A percentile compares a stretch with the other conserved stretches of the same genome.
Evolutionary conservation across 2,113 vertebrate species (phyloP).

Genomic region (Sapayoa aenigma): DNA sequence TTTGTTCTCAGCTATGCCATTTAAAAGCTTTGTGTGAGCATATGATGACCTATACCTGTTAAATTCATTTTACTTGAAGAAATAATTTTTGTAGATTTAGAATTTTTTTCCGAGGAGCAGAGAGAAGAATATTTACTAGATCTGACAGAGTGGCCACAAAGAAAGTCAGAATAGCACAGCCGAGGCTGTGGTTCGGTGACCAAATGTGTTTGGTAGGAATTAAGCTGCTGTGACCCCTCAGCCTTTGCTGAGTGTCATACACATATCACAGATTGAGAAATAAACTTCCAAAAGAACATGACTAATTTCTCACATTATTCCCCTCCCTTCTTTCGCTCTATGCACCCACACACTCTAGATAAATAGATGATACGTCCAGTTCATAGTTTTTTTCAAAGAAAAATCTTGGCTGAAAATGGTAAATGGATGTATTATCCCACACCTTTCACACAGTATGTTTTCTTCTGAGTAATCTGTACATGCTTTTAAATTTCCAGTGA

Average conservation of each 20-base stretch:
- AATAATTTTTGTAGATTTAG: background rate
- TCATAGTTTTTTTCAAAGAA: conserved; percentile 26
- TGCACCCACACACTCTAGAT: background rate
- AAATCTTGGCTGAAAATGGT: conserved; percentile 34
- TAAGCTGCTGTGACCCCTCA: background rate
- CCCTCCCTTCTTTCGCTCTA: background rate
- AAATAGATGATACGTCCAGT: background rate
- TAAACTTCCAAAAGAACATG: conserved; percentile 6
- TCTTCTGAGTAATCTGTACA: conserved; percentile 49
- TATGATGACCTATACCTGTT: background rate
- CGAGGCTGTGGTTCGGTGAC: background rate
- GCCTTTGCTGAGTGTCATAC: background rate
- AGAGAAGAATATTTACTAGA: background rate
- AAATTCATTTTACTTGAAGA: background rate
- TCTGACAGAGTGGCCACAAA: background rate
- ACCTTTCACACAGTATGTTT: conserved; percentile 13
- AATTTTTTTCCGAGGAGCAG: background rate
- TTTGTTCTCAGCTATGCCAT: background rate
- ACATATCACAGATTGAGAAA: background rate
- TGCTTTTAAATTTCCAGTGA: conserved; percentile 49
- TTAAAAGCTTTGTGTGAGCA: background rate
- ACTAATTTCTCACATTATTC: background rate
- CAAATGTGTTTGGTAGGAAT: background rate
- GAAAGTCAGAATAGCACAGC: background rate
- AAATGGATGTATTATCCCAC: conserved; percentile 23